Evolutionary conservation across 1,140 invertebrate species (phyloP), one percentile per base, ranked within the genome.

Genomic region (Coelopa frigida): DNA sequence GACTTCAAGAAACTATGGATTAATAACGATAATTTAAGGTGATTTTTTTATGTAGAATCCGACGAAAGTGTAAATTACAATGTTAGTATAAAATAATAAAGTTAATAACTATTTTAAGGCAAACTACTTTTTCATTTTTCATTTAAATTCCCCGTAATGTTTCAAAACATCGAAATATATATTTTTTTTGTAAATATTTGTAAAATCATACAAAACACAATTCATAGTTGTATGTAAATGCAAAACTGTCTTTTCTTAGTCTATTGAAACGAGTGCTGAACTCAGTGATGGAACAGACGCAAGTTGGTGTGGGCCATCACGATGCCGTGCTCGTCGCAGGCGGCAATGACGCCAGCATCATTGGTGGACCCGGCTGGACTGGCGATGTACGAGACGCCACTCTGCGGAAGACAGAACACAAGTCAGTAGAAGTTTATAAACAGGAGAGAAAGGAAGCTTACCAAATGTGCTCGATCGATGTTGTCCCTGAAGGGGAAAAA

Each of bases 401-500:
- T 94, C 94, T 98, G 74, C 29, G 78, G 73, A 60, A 36, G 33
- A 29, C 54, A 53, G 56, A 26, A 10, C 8, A 24, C 20, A 36
- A 14, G 27, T 21, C 35, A 33, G 33, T 6, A 26, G 11, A 40
- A 22, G 7, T 26, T 43, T 35, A 15, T 32, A 14, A 32, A 22
- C 12, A 21, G 0, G 31, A 0, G 0, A 22, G 3, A 12, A 15
- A 45, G 11, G 46, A 18, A 32, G 65, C 67, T 68, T 70, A 95
- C 93, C 79, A 91, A 79, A 55, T 78, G 76, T 47, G 95, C 94
- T 56, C 94, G 78, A 70, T 99, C 94, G 39, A 99, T 86, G 62
- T 98, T 99, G 60, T 99, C 96, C 54, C 93, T 78, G 76, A 98
- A 98, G 26, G 95, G 95, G 73, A 99, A 98, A 75, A 98, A 98